These are phyloP conservation scores for Nephrotoma guestfalica DNA, from an alignment of 2,888 invertebrate species.

Conservation along the genomic window DNA sequence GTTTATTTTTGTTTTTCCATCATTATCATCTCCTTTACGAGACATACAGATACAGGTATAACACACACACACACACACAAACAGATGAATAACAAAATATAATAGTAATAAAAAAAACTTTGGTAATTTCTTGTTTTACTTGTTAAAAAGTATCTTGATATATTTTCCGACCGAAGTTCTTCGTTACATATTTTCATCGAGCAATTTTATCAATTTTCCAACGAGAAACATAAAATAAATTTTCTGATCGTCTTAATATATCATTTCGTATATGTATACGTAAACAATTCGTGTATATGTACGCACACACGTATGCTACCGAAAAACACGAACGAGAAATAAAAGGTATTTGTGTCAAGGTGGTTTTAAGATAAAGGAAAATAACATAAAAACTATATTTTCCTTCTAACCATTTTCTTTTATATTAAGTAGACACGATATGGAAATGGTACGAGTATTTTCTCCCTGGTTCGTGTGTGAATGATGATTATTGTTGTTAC, in stretches of 20 bases:
- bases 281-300: background rate
- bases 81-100: background rate
- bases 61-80: too few species aligned
- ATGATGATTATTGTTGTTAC: background rate
- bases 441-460: background rate
- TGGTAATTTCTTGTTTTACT: background rate
- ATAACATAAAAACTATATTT: background rate
- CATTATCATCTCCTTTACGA: background rate
- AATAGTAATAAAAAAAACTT: background rate
- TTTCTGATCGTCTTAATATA: background rate
- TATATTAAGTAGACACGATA: background rate
- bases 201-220: background rate
- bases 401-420: background rate
- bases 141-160: background rate
- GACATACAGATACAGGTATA: background rate
- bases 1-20: background rate
- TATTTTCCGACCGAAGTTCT: background rate
- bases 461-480: background rate
- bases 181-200: background rate
- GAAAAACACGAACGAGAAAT: background rate
- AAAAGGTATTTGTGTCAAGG: background rate
- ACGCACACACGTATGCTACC: background rate
- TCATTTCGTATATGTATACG: background rate
- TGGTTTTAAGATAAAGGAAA: background rate
- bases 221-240: background rate